Conservation (phyloP, 2,797 vertebrate genomes). For the Lepilemur septentrionalis region DNA sequence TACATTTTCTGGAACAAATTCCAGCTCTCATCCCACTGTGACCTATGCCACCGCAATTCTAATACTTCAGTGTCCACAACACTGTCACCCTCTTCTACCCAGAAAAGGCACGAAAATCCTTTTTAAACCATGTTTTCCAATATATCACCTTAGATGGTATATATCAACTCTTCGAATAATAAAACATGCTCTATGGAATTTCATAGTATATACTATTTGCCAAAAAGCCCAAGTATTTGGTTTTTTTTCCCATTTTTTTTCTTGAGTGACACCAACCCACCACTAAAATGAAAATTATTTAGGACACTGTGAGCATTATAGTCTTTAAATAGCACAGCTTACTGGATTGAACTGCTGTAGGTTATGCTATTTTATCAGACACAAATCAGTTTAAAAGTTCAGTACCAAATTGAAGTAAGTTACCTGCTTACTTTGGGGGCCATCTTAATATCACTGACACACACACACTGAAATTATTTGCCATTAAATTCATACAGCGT, state of each 20-base stretch:
- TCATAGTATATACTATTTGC: neutral
- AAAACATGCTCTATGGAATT: neutral
- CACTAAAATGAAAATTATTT: neutral
- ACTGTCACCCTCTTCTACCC: neutral
- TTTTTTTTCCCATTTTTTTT: neutral
- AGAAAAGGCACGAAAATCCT: neutral
- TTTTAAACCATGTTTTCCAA: neutral
- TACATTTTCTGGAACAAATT: neutral
- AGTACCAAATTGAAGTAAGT: neutral
- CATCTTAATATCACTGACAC: neutral
- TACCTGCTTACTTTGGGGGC: neutral
- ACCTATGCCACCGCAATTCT: neutral
- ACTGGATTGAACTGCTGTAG: neutral
- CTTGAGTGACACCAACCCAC: neutral
- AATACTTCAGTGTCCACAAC: neutral
- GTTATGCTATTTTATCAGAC: neutral
- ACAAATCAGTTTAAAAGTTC: neutral
- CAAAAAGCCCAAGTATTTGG: neutral
- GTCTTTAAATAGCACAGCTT: neutral
- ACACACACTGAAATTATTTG: neutral
- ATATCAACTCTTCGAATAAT: neutral
- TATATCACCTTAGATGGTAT: neutral
- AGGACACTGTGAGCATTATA: rapidly evolving
- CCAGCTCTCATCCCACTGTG: too few species aligned
- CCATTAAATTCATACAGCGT: neutral